These are phyloP conservation scores for Chesias legatella DNA, from an alignment of 2,888 invertebrate genomes.

Conservation along the genomic window DNA sequence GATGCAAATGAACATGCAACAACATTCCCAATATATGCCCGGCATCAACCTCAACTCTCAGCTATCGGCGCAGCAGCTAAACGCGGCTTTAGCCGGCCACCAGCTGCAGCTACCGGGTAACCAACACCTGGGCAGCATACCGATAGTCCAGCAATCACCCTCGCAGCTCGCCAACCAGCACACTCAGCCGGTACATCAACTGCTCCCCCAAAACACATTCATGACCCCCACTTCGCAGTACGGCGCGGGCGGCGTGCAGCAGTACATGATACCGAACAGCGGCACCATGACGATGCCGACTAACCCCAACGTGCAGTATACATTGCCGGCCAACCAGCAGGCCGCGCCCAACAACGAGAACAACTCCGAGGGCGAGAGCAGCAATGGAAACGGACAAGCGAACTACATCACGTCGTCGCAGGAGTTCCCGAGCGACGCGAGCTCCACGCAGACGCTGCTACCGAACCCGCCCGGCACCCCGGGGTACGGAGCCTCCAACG, in stretches of 20 bases:
- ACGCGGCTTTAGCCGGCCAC: constrained; percentile 65
- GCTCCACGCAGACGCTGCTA: constrained; percentile 48
- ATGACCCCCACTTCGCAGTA: constrained; percentile 66
- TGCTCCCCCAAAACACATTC: constrained; percentile 59
- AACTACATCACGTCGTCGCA: constrained; percentile 72
- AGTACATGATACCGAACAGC: constrained; percentile 67
- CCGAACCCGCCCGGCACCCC: constrained; percentile 49
- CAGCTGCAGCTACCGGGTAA: constrained; percentile 45
- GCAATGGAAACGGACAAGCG: constrained; percentile 56
- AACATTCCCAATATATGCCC: constrained; percentile 65
- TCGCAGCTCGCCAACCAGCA: constrained; percentile 55
- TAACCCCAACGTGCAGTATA: constrained; percentile 61
- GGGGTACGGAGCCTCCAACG: constrained; percentile 49
- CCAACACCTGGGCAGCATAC: constrained; percentile 60
- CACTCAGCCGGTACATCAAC: constrained; percentile 58
- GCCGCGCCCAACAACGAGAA: constrained; percentile 49
- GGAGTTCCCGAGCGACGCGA: constrained; percentile 55
- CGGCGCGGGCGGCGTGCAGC: constrained; percentile 57
- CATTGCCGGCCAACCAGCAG: constrained; percentile 41
- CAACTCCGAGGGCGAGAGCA: constrained; percentile 47
- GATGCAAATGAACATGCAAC: constrained; percentile 70
- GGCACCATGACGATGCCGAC: constrained; percentile 51
- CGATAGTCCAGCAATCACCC: constrained; percentile 62
- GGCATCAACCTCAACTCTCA: constrained; percentile 67
- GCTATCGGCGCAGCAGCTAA: constrained; percentile 68